Conservation (phyloP, 2,797 vertebrate genomes). For the Pterois miles region DNA sequence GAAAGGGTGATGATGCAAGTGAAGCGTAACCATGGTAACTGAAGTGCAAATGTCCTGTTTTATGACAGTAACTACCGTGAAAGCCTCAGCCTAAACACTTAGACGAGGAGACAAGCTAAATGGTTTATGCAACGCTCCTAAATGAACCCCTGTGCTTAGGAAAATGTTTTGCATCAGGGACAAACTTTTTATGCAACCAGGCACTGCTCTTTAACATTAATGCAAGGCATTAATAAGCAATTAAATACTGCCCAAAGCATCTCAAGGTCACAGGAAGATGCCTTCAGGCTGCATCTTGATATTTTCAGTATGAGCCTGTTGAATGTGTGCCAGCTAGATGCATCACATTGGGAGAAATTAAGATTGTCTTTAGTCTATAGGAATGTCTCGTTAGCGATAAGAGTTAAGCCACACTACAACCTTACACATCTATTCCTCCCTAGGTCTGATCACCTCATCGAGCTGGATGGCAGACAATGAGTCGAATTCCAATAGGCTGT, state of each 20-base stretch:
- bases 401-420: constrained; percentile 14
- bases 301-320: constrained; percentile 5
- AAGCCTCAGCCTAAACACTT: neutral
- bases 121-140: neutral
- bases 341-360: neutral
- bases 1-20: neutral
- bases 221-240: constrained; percentile 1
- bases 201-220: neutral
- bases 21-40: too few species aligned
- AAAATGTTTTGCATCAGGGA: neutral
- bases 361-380: constrained; percentile 2
- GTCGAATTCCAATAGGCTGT: constrained; percentile 49
- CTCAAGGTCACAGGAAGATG: constrained; percentile 8
- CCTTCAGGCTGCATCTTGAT: neutral
- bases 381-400: constrained; percentile 26
- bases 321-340: neutral
- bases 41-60: neutral
- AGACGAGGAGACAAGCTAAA: neutral
- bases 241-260: constrained; percentile 1
- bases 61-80: neutral
- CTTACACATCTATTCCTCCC: constrained; percentile 7
- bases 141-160: neutral
- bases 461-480: constrained; percentile 38
- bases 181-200: neutral
- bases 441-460: constrained; percentile 5